phyloP scores from a whole-genome alignment of 2,797 vertebrate genomes.

The Lophius americanus region DNA sequence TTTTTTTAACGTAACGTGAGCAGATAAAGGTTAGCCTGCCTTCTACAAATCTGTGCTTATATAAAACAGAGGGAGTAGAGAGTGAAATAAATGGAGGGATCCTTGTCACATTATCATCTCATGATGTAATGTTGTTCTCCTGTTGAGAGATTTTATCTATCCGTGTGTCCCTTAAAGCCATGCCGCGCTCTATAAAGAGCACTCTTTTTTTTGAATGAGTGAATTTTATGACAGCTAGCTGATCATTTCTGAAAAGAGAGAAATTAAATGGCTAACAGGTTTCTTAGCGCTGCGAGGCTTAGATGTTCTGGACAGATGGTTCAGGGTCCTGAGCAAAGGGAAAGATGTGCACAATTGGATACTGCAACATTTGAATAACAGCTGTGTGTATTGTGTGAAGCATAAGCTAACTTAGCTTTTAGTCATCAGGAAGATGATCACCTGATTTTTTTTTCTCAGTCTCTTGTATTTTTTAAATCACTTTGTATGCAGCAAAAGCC shows the following conservation, averaged over 20 bases:
- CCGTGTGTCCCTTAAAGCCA: too few relatives aligned
- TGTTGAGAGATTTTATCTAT: constrained; percentile 31
- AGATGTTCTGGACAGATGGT: constrained; percentile 47
- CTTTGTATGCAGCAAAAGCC: too few relatives aligned
- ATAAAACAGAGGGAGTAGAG: constrained; percentile 41
- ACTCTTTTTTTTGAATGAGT: constrained; percentile 21
- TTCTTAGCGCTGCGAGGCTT: constrained; percentile 23
- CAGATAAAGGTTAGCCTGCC: constrained; percentile 56
- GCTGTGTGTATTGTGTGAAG: constrained; percentile 6
- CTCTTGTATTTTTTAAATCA: too few relatives aligned
- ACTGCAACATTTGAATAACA: constrained; percentile 30
- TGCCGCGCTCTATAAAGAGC: too few relatives aligned
- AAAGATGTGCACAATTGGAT: constrained; percentile 14
- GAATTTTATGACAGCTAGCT: constrained; percentile 17
- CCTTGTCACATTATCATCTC: constrained; percentile 20
- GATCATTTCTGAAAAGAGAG: constrained; percentile 22
- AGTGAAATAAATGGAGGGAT: constrained; percentile 19
- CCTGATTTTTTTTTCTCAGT: too few relatives aligned
- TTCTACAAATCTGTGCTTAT: constrained; percentile 42
- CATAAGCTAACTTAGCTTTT: too few relatives aligned
- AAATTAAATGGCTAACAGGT: constrained; percentile 12
- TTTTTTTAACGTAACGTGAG: constrained; percentile 53
- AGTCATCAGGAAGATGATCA: too few relatives aligned
- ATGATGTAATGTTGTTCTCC: constrained; percentile 32
- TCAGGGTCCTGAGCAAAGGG: constrained; percentile 37